Evolutionary conservation across 92 coral and sea anemone genomes (phyloP), one percentile per base, ranked within the genome.

Genomic region (Zoanthus sansibaricus): DNA sequence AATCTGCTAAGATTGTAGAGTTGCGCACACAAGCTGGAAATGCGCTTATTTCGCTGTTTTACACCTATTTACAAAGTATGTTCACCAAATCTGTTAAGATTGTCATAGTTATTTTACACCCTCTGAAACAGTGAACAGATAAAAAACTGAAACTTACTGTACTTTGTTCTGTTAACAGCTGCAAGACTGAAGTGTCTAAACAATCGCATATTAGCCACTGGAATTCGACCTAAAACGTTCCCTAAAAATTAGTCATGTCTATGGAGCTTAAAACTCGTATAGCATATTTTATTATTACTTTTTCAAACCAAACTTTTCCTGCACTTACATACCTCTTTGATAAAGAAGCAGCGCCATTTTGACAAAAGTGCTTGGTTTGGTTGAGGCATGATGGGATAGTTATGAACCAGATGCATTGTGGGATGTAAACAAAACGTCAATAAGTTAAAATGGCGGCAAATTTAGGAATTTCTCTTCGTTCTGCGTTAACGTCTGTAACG

Each of bases 401-500:
- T 20, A 74, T 7, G 12, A 48, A 76, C 72, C 48, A 88, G 61
- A 17, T 78, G 87, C 89, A 86, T 72, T 37, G 15, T 89, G 86
- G 90, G 90, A 89, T 83, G 59, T 12, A 67, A 87, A 83, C 82
- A 89, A 51, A 76, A 62, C 68, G 6, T 10, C 6, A 75, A 87
- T 71, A 77, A 86, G 46, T 51, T 51, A 95, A 95, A 68, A 96
- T 95, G 98, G 97, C 98, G 94, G 96, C 92, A 59, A 94, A 94
- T 49, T 55, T 90, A 72, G 93, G 93, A 54, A 70, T 72, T 51
- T 75, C 94, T 32, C 75, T 94, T 83, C 87, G 95, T 75, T 92
- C 95, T 45, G 99, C 98, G 56, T 91, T 96, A 71, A 93, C 98
- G 15, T 84, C 99, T 9, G 99, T 96, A 16, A 95, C 99, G n/a